phyloP scores from a whole-genome alignment of 2,888 invertebrate species.

The Tanypteryx hageni region DNA sequence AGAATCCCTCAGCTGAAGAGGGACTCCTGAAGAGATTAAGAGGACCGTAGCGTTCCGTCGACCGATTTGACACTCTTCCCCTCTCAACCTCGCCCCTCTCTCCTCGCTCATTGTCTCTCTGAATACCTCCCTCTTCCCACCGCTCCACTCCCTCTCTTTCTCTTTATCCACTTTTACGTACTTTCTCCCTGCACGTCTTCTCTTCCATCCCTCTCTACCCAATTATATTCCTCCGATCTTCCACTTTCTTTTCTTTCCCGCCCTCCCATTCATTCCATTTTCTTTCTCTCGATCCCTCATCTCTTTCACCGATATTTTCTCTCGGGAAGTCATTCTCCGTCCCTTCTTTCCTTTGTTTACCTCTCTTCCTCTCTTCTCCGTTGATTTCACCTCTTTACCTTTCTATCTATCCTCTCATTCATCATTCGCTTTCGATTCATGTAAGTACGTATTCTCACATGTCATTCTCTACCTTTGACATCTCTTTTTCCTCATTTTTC shows the following conservation, averaged over 20 bases:
- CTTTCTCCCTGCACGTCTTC: background rate
- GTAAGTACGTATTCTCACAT: too few relatives aligned
- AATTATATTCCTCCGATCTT: background rate
- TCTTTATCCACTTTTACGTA: background rate
- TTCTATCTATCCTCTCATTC: too few relatives aligned
- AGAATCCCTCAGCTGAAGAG: conserved; percentile 32
- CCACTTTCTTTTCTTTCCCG: background rate
- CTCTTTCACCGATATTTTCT: too few relatives aligned
- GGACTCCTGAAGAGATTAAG: conserved; percentile 29
- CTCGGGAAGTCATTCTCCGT: too few relatives aligned
- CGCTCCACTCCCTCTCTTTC: background rate
- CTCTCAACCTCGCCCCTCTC: background rate
- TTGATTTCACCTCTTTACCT: too few relatives aligned
- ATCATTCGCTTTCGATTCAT: too few relatives aligned
- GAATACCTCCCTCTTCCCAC: too few relatives aligned
- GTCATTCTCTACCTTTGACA: too few relatives aligned
- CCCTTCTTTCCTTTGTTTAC: too few relatives aligned
- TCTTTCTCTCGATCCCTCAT: background rate
- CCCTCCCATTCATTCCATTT: background rate
- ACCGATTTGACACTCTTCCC: conserved; percentile 19
- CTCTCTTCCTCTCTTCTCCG: too few relatives aligned
- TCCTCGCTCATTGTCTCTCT: background rate
- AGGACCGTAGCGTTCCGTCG: conserved; percentile 26
- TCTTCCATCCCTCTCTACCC: background rate
- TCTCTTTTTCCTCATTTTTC: too few relatives aligned